These are phyloP conservation scores for Alethe castanea DNA, from an alignment of 2,113 vertebrate genomes.

Conservation along the genomic window DNA sequence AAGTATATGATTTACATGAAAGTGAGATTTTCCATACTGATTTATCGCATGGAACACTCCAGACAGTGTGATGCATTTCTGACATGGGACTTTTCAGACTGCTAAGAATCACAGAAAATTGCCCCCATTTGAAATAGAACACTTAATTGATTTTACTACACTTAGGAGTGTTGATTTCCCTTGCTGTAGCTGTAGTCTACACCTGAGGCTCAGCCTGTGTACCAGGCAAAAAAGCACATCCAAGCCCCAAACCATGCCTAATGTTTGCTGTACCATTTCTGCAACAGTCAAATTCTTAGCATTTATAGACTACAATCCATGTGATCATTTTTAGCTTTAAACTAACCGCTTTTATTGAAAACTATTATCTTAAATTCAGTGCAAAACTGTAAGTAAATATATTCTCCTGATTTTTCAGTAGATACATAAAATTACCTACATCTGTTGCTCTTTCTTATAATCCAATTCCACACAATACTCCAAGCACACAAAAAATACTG, in stretches of 20 bases:
- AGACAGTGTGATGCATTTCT: neutral
- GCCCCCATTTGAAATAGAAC: fast-evolving
- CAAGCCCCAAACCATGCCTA: neutral
- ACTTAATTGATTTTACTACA: neutral
- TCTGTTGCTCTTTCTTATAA: neutral
- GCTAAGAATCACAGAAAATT: neutral
- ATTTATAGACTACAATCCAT: neutral
- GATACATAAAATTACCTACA: neutral
- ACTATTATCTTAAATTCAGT: neutral
- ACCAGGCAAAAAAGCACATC: neutral
- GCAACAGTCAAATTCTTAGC: neutral
- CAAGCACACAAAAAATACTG: neutral
- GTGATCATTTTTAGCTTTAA: neutral
- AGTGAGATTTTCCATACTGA: neutral
- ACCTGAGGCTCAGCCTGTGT: neutral
- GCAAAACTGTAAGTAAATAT: neutral
- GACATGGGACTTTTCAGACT: neutral
- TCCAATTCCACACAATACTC: neutral
- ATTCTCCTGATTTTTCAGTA: neutral
- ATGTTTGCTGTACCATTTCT: neutral
- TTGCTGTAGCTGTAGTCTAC: neutral
- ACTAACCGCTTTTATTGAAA: neutral
- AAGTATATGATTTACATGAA: neutral
- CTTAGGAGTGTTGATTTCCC: neutral
- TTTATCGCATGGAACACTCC: neutral